Evolutionary conservation across 2,888 invertebrate species (phyloP).

Genomic region (Clepsis dumicolana): DNA sequence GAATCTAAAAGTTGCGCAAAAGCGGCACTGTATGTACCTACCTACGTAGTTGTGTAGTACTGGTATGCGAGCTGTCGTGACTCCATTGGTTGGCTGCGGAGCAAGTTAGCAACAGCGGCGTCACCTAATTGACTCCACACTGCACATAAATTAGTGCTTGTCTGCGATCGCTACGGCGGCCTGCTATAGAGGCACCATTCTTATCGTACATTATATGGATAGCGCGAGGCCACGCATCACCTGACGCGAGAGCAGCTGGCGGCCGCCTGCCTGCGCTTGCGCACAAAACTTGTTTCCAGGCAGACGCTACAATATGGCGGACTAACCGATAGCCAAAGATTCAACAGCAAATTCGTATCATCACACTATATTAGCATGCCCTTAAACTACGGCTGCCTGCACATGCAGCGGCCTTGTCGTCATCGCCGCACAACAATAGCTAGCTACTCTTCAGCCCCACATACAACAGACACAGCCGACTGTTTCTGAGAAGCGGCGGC

Average conservation of each 20-base stretch:
- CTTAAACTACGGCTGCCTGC: constrained; percentile 32
- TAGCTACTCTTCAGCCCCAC: constrained; percentile 44
- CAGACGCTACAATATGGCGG: constrained; percentile 77
- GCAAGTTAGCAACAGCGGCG: constrained; percentile 59
- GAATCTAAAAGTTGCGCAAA: not conserved
- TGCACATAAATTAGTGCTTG: constrained; percentile 63
- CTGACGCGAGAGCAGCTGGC: constrained; percentile 81
- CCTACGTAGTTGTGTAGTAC: not conserved
- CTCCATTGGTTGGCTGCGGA: constrained; percentile 46
- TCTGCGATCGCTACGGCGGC: constrained; percentile 46
- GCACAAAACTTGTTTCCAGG: constrained; percentile 80
- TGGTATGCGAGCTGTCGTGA: constrained; percentile 50
- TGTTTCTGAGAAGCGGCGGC: constrained; percentile 63
- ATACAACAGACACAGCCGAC: constrained; percentile 43
- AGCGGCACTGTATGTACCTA: not conserved
- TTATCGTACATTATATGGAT: constrained; percentile 56
- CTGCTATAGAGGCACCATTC: constrained; percentile 39
- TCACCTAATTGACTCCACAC: constrained; percentile 66
- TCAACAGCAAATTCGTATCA: constrained; percentile 35
- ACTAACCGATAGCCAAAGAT: constrained; percentile 56
- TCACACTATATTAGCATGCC: constrained; percentile 30
- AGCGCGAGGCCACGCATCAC: constrained; percentile 78
- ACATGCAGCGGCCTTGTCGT: constrained; percentile 40
- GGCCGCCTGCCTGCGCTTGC: constrained; percentile 75
- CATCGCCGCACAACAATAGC: constrained; percentile 55